Evolutionary conservation across 2,888 invertebrate genomes (phyloP), one percentile per base, ranked within the genome.

Genomic region (Chloroclystis v-ata): DNA sequence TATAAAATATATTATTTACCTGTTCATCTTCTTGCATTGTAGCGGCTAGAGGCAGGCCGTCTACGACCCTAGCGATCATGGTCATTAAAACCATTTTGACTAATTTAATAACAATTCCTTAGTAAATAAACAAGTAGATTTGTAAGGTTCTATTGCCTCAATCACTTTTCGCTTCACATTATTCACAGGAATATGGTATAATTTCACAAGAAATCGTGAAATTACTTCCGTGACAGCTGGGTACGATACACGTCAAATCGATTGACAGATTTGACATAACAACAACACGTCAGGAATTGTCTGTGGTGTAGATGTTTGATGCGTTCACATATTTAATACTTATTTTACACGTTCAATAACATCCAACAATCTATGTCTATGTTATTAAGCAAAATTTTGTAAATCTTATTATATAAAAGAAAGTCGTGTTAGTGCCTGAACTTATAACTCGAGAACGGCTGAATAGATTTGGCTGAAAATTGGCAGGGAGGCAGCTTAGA

Each of bases 11-110:
- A 30, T 28, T 26, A 40, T 47, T 57, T 89, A 98, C 98, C 92
- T 97, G 97, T 84, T 98, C 98, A 75, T 98, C 98, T 82, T 99
- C 98, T 86, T 98, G 98, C 92, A 98, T 96, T 43, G 97, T 97
- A 46, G 98, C 98, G 51, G 97, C 97, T 65, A 99, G 86, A 44
- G 98, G 98, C 59, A 99, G 90, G 25, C 98, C 98, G 86, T 99
- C 99, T 63, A 94, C 93, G 65, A 97, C 93, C 66, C 99, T 91
- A 16, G 98, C 98, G 71, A 99, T 98, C 95, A 99, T 97, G 55
- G 99, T 99, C 91, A 98, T 92, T 74, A 98, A 84, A 78, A 99
- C 97, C 98, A 98, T 99, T 76, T 87, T 92, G 60, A 51, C 54
- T 54, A 49, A 48, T 67, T 50, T 54, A 59, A 62, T 28, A 55